Conservation (phyloP, 2,888 invertebrate species). For the Watsonalla cultraria region DNA sequence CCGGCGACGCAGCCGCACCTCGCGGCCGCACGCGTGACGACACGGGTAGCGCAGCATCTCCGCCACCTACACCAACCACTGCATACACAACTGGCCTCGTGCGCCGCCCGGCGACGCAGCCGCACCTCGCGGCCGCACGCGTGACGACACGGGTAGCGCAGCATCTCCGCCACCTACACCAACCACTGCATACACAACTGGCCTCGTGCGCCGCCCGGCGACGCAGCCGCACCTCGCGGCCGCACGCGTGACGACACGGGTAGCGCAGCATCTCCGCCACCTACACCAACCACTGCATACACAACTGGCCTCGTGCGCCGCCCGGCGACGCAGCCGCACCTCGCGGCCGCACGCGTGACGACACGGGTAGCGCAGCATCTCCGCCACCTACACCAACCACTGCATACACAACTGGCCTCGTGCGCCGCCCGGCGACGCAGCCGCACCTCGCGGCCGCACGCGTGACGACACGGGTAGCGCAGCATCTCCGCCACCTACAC, state of each 20-base stretch:
- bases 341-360: slow-evolving; percentile 72
- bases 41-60: slow-evolving; percentile 76
- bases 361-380: slow-evolving; percentile 75
- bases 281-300: slow-evolving; percentile 24
- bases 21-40: slow-evolving; percentile 71
- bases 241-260: slow-evolving; percentile 77
- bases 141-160: slow-evolving; percentile 76
- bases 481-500: slow-evolving; percentile 70
- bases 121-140: slow-evolving; percentile 68
- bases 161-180: slow-evolving; percentile 67
- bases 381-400: slow-evolving; percentile 54
- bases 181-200: slow-evolving; percentile 33
- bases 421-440: slow-evolving; percentile 63
- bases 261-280: slow-evolving; percentile 74
- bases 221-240: slow-evolving; percentile 59
- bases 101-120: slow-evolving; percentile 58
- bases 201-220: slow-evolving; percentile 69
- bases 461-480: slow-evolving; percentile 76
- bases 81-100: slow-evolving; percentile 62
- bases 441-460: slow-evolving; percentile 65
- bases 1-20: slow-evolving; percentile 62
- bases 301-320: slow-evolving; percentile 69
- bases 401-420: slow-evolving; percentile 57
- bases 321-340: slow-evolving; percentile 61
- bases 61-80: slow-evolving; percentile 49